Evolutionary conservation across 2,888 invertebrate species (phyloP).

Genomic region (Eristalis arbustorum): DNA sequence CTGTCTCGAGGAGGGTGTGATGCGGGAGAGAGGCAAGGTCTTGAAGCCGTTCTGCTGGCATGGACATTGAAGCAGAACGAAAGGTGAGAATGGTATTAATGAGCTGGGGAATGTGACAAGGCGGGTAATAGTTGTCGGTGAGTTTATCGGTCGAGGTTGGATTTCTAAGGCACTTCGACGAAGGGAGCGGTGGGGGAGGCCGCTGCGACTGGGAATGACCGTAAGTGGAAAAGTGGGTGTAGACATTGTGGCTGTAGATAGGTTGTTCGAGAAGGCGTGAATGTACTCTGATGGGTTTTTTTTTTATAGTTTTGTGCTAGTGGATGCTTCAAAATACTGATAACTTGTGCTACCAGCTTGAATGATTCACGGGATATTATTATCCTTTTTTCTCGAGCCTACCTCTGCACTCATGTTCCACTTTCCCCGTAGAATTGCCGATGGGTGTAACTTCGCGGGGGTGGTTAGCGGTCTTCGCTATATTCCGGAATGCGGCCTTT

Average conservation of each 20-base stretch:
- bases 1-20: not conserved
- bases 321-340: too few species aligned
- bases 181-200: not conserved
- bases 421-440: too few species aligned
- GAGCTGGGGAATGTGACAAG: not conserved
- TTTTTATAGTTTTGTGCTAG: too few species aligned
- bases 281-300: too few species aligned
- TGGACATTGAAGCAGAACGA: not conserved
- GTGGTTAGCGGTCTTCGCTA: too few species aligned
- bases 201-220: not conserved
- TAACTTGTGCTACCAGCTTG: too few species aligned
- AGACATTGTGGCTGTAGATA: not conserved
- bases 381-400: too few species aligned
- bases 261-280: not conserved
- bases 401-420: too few species aligned
- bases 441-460: too few species aligned
- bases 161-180: not conserved
- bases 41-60: not conserved
- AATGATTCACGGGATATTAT: too few species aligned
- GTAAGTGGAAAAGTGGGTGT: not conserved
- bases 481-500: too few species aligned
- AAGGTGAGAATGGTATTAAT: conserved; percentile 15
- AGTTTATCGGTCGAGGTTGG: not conserved
- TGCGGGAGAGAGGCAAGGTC: not conserved
- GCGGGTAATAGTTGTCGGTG: not conserved